phyloP scores from a whole-genome alignment of 2,797 vertebrate genomes.

The Poeciliopsis gracilis region DNA sequence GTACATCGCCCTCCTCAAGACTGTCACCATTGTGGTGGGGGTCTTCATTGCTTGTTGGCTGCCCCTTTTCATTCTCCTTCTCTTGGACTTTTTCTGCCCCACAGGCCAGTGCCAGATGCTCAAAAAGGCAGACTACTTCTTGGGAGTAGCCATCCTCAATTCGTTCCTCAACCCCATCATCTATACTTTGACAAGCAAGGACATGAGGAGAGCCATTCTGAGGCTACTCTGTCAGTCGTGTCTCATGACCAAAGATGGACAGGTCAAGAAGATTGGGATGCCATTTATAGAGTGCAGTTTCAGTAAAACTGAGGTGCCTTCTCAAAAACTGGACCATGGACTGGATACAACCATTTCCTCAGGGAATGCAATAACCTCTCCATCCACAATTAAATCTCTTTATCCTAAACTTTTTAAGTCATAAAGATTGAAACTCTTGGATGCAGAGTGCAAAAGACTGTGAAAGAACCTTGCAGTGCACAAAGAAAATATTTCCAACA shows the following conservation, averaged over 20 bases:
- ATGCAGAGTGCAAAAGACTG: slow-evolving; percentile 8
- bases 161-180: slow-evolving; percentile 92
- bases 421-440: slow-evolving; percentile 37
- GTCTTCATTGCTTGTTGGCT: slow-evolving; percentile 91
- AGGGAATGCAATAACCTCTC: slow-evolving; percentile 74
- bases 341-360: slow-evolving; percentile 83
- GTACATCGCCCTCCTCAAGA: slow-evolving; percentile 89
- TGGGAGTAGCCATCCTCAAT: slow-evolving; percentile 90
- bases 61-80: slow-evolving; percentile 88
- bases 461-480: slow-evolving; percentile 37
- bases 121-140: slow-evolving; percentile 88
- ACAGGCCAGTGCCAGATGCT: slow-evolving; percentile 78
- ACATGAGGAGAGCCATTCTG: slow-evolving; percentile 88
- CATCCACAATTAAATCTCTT: slow-evolving; percentile 75
- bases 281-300: slow-evolving; percentile 86
- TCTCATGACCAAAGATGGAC: slow-evolving; percentile 79
- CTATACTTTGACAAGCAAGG: slow-evolving; percentile 89
- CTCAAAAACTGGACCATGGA: slow-evolving; percentile 79
- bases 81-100: slow-evolving; percentile 86
- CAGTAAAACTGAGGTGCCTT: slow-evolving; percentile 83
- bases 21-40: slow-evolving; percentile 88
- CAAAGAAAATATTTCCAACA: slow-evolving; percentile 24
- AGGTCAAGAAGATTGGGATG: slow-evolving; percentile 80
- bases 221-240: slow-evolving; percentile 83
- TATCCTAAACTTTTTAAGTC: slow-evolving; percentile 77